A percentile compares a stretch with the other conserved stretches of the same genome.
phyloP scores from a whole-genome alignment of 2,888 invertebrate genomes.

The Mantis religiosa region DNA sequence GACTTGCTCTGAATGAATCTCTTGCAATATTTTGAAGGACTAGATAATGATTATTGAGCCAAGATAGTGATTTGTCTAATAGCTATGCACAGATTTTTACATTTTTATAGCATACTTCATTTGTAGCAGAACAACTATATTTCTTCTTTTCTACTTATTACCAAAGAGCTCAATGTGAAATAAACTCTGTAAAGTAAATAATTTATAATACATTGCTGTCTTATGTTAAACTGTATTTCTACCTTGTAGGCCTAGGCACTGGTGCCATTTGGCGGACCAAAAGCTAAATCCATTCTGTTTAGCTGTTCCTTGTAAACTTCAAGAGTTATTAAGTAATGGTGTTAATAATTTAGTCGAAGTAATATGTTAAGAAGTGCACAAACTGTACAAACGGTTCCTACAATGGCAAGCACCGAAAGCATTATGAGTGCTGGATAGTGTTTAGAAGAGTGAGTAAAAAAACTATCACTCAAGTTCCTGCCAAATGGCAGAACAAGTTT shows the following conservation, averaged over 20 bases:
- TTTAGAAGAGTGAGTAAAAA: not conserved
- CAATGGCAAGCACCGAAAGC: conserved; percentile 31
- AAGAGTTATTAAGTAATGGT: conserved; percentile 27
- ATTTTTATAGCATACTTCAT: conserved; percentile 35
- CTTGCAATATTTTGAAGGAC: conserved; percentile 32
- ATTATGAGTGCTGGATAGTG: not conserved
- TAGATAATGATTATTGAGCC: conserved; percentile 29
- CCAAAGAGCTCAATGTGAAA: conserved; percentile 30
- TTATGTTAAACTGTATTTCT: conserved; percentile 13
- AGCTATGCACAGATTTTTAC: conserved; percentile 35
- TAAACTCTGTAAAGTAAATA: conserved; percentile 19
- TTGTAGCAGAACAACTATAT: conserved; percentile 32
- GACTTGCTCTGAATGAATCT: conserved; percentile 31
- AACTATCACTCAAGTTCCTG: not conserved
- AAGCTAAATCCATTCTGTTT: conserved; percentile 26
- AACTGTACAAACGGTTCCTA: conserved; percentile 33
- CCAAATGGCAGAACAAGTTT: not conserved
- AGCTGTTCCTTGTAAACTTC: conserved; percentile 30
- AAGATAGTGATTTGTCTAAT: conserved; percentile 32
- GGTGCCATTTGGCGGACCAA: conserved; percentile 23
- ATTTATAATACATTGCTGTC: conserved; percentile 13
- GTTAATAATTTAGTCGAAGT: conserved; percentile 29
- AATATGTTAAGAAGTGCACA: conserved; percentile 28
- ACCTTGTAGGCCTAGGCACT: conserved; percentile 22
- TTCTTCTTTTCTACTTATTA: conserved; percentile 32